Evolutionary conservation across 2,113 vertebrate species (phyloP).

Genomic region (Odocoileus hemionus): DNA sequence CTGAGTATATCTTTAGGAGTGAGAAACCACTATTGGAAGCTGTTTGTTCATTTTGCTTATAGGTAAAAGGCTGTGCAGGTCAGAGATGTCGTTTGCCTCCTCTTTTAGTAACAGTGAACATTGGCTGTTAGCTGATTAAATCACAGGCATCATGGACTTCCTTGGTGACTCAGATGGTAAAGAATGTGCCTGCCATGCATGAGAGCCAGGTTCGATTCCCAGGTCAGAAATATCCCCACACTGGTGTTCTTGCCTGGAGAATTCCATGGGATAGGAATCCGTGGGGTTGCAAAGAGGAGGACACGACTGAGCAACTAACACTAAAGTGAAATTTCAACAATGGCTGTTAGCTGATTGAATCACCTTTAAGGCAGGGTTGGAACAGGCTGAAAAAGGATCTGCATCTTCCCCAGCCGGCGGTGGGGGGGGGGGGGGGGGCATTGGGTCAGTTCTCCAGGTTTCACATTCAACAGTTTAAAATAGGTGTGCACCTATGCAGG

Average conservation of each 20-base stretch:
- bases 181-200: background rate
- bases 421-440: background rate
- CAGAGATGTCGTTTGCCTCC: background rate
- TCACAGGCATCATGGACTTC: background rate
- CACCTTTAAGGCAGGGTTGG: background rate
- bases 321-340: background rate
- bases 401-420: background rate
- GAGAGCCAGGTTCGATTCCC: background rate
- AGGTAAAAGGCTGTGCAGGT: background rate
- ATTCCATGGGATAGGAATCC: background rate
- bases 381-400: background rate
- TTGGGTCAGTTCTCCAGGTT: background rate
- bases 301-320: background rate
- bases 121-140: background rate
- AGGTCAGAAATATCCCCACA: background rate
- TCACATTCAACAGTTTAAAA: background rate
- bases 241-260: background rate
- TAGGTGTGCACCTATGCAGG: background rate
- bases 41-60: constrained; percentile 2
- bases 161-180: background rate
- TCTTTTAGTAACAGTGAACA: background rate
- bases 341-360: background rate
- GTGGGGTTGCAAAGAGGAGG: background rate
- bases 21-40: background rate
- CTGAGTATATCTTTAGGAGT: background rate